These are phyloP conservation scores for Alectura lathami DNA, from an alignment of 2,113 vertebrate genomes.

Conservation along the genomic window DNA sequence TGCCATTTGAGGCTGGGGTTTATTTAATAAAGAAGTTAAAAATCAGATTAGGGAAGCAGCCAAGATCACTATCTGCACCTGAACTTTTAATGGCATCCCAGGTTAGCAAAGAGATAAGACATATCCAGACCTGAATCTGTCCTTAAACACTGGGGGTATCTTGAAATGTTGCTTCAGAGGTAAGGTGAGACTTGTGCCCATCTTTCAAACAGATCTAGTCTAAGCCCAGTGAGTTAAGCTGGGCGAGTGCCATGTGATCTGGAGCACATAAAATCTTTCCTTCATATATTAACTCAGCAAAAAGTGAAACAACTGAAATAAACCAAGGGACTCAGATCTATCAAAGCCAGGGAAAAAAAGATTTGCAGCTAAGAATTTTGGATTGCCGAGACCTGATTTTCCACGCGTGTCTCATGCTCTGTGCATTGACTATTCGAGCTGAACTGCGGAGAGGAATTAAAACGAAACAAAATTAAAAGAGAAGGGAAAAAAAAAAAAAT, in stretches of 20 bases:
- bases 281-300: background rate
- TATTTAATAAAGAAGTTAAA: background rate
- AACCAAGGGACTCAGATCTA: background rate
- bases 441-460: accelerated
- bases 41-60: background rate
- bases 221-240: background rate
- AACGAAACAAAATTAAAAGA: no score
- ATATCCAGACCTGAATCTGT: background rate
- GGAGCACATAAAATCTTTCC: background rate
- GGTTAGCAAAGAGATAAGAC: background rate
- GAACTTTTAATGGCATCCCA: background rate
- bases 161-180: conserved; percentile 1
- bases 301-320: background rate
- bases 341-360: background rate
- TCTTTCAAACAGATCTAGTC: background rate
- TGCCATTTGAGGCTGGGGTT: background rate
- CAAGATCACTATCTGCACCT: background rate
- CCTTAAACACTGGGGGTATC: background rate
- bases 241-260: background rate
- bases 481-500: background rate
- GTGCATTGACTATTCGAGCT: background rate
- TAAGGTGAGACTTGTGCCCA: background rate
- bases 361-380: background rate
- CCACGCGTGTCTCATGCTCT: background rate
- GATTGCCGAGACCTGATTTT: background rate